A percentile compares a stretch with the other conserved stretches of the same genome.
Conservation (phyloP, 2,113 vertebrate genomes). For the Bubalus kerabau region DNA sequence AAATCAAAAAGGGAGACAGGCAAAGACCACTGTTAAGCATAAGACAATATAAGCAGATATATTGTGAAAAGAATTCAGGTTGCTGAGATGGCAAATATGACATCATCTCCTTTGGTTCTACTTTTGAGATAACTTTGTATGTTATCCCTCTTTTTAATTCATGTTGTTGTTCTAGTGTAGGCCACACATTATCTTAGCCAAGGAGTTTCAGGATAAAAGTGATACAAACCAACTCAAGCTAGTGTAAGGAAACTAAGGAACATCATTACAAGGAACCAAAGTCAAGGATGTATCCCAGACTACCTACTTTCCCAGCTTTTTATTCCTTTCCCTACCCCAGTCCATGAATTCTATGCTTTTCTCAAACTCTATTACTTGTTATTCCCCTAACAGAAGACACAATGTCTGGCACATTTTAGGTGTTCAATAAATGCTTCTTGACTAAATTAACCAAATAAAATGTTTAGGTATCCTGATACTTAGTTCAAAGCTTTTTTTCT, state of each 20-base stretch:
- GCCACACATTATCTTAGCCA: background rate
- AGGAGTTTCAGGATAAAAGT: background rate
- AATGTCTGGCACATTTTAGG: background rate
- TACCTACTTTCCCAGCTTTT: background rate
- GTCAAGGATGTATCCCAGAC: background rate
- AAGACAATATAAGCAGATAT: background rate
- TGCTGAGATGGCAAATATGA: background rate
- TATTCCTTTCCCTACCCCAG: background rate
- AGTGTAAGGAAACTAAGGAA: background rate
- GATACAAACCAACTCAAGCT: background rate
- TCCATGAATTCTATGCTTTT: background rate
- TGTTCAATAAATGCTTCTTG: background rate
- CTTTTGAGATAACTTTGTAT: background rate
- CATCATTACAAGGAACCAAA: background rate
- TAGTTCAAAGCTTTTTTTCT: background rate
- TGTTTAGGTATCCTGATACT: background rate
- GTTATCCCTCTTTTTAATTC: background rate
- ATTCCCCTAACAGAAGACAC: background rate
- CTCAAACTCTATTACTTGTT: background rate
- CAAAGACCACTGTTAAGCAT: background rate
- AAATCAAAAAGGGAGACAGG: background rate
- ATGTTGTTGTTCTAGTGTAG: background rate
- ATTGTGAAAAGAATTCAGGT: background rate
- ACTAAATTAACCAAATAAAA: background rate
- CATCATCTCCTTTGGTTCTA: background rate